Evolutionary conservation across 2,797 vertebrate species (phyloP), one percentile per base, ranked within the genome.

Genomic region (Nothura maculosa): DNA sequence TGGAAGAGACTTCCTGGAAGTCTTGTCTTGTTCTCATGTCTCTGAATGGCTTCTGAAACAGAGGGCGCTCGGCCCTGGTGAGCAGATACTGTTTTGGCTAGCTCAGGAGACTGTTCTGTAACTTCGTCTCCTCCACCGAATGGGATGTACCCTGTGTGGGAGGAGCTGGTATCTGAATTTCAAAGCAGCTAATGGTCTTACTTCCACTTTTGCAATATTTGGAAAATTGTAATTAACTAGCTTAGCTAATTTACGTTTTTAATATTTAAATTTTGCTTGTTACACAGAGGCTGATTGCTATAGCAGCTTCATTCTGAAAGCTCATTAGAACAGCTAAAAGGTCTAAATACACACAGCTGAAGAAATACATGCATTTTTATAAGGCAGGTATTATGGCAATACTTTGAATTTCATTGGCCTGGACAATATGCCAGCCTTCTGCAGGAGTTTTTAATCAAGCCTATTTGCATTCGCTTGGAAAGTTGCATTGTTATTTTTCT

Each of bases 191-290:
- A 91, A 94, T 94, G 95, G 89, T 69, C 92, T 88, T 93, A 94
- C 93, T 96, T 75, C 63, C 77, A 79, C 80, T 96, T 92, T 54
- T 89, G 83, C 82, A 91, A 85, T 96, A 91, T 94, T 96, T 95
- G 55, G 94, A 92, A 95, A 94, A 94, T 96, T 95, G 82, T 95
- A 95, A 96, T 95, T 96, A 96, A 96, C 89, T 89, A 94, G 91
- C 96, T 85, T 89, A 3, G 38, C 94, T 96, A 96, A 96, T 94
- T 96, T 95, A 96, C 74, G 70, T 91, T 94, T 96, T 96, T 95
- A 96, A 96, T 95, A 96, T 96, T 95, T 96, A 96, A 96, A 96
- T 96, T 91, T 92, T 94, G 92, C 96, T 95, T 96, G 95, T 94
- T 91, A 81, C 89, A 96, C 95, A 96, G 95, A 96, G 90, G 95